These are phyloP conservation scores for Spinus pinus DNA, from an alignment of 2,797 vertebrate genomes.

Conservation along the genomic window DNA sequence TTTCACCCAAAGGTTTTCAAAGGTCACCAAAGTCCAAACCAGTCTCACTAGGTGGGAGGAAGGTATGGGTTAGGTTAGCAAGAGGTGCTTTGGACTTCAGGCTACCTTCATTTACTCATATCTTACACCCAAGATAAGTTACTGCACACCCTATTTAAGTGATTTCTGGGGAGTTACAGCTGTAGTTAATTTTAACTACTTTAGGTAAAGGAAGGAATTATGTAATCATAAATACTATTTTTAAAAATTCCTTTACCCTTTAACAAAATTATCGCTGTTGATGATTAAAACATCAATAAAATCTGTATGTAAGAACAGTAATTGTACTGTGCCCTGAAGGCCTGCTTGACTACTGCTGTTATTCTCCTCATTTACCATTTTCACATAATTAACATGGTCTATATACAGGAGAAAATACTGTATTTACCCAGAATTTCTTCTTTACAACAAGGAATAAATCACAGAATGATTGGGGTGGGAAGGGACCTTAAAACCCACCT, in stretches of 20 bases:
- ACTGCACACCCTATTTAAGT: neutral
- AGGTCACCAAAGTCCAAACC: neutral
- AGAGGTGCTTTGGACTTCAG: neutral
- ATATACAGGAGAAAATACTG: neutral
- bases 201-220: neutral
- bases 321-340: neutral
- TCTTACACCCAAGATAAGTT: neutral
- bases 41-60: neutral
- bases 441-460: neutral
- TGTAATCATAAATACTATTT: neutral
- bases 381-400: neutral
- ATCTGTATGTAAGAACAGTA: neutral
- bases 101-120: neutral
- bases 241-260: neutral
- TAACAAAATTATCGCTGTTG: neutral
- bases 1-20: neutral
- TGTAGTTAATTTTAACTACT: neutral
- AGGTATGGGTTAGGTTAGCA: neutral
- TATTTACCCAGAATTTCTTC: neutral
- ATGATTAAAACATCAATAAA: neutral
- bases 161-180: neutral
- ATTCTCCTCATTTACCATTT: neutral
- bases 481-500: neutral
- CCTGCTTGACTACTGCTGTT: neutral
- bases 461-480: neutral